Percentiles rank a stretch among this genome's conserved stretches.
Evolutionary conservation across 2,797 vertebrate genomes (phyloP).

Genomic region (Pangasius djambal): DNA sequence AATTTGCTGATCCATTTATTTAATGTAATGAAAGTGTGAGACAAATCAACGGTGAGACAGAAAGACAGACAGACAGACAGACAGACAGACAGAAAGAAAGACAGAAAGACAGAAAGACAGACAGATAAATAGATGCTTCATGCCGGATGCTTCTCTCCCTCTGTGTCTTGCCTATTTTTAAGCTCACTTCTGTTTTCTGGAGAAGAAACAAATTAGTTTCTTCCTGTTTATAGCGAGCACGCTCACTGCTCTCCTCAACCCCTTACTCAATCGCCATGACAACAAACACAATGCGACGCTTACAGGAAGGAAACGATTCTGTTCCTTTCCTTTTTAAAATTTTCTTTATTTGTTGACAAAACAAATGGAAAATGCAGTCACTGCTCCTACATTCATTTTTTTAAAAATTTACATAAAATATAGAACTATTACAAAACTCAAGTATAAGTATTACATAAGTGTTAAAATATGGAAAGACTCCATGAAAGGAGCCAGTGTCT

Average conservation of each 20-base stretch:
- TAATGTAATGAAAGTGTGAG: neutral
- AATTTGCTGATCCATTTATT: neutral
- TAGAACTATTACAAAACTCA: neutral
- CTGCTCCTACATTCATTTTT: neutral
- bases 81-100: neutral
- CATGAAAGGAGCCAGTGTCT: neutral
- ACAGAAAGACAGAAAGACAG: neutral
- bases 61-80: neutral
- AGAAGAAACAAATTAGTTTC: neutral
- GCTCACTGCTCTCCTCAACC: neutral
- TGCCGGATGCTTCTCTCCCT: neutral
- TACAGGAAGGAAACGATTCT: neutral
- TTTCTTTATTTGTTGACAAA: neutral
- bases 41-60: neutral
- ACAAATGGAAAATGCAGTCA: neutral
- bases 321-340: neutral
- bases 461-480: neutral
- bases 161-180: neutral
- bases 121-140: neutral
- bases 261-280: neutral
- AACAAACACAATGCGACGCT: neutral
- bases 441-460: neutral
- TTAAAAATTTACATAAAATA: neutral
- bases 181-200: neutral
- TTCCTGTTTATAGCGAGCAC: neutral